Percentiles rank a stretch among this genome's conserved stretches.
These are phyloP conservation scores for Drosophila busckii DNA, from an alignment of 1,140 invertebrate genomes.

Conservation along the genomic window DNA sequence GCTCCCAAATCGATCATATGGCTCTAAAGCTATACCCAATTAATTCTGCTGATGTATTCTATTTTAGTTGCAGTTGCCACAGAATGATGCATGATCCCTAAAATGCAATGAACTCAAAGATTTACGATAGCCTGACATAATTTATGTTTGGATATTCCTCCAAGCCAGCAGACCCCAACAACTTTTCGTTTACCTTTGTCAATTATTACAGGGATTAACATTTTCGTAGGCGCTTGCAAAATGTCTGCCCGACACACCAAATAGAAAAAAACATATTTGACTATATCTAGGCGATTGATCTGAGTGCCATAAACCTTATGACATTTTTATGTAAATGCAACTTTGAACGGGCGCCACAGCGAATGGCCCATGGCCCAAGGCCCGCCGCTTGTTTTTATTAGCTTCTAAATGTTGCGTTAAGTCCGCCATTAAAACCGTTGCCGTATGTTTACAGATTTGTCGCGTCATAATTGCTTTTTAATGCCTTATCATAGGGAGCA, in stretches of 20 bases:
- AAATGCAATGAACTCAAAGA: conserved; percentile 36
- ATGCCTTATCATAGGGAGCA: conserved; percentile 62
- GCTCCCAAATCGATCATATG: too few relatives aligned
- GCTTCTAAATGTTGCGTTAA: conserved; percentile 77
- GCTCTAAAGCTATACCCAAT: too few relatives aligned
- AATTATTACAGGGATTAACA: conserved; percentile 7
- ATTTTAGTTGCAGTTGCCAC: conserved; percentile 3
- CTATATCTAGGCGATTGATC: conserved; percentile 48
- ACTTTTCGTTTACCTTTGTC: too few relatives aligned
- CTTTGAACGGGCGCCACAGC: conserved; percentile 34
- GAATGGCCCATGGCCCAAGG: neutral
- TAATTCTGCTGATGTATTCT: too few relatives aligned
- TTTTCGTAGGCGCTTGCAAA: conserved; percentile 43
- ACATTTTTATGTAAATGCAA: conserved; percentile 78
- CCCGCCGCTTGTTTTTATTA: conserved; percentile 64
- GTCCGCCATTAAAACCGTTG: conserved; percentile 71
- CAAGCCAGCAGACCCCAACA: conserved; percentile 9
- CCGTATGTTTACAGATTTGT: conserved; percentile 78
- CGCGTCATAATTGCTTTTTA: conserved; percentile 78
- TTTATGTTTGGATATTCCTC: conserved; percentile 47
- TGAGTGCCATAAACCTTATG: conserved; percentile 64
- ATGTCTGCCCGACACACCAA: conserved; percentile 18
- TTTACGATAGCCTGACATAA: conserved; percentile 52
- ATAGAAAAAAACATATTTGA: neutral
- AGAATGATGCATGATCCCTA: conserved; percentile 34